Evolutionary conservation across 2,888 invertebrate species (phyloP).

Genomic region (Eupithecia pulchellata): DNA sequence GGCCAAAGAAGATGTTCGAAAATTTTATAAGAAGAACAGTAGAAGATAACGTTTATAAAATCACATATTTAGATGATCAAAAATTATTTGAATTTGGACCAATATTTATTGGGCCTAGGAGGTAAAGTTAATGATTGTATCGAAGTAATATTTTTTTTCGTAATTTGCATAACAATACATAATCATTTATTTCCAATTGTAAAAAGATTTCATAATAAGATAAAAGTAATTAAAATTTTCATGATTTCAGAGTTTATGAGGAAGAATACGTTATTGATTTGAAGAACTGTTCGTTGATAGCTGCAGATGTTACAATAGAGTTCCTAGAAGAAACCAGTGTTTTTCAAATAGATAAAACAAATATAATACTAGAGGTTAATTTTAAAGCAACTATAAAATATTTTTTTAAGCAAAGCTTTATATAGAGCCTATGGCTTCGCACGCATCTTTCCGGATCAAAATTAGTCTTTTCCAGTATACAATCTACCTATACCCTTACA

Average conservation of each 20-base stretch:
- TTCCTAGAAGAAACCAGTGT: slow-evolving; percentile 71
- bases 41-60: slow-evolving; percentile 72
- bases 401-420: slow-evolving; percentile 16
- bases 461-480: neutral
- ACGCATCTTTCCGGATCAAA: neutral
- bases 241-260: slow-evolving; percentile 72
- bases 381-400: neutral
- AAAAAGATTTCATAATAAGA: no score
- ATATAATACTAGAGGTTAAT: slow-evolving; percentile 63
- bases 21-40: slow-evolving; percentile 72
- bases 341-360: slow-evolving; percentile 76
- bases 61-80: slow-evolving; percentile 73
- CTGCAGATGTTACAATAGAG: slow-evolving; percentile 76
- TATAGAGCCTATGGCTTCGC: neutral
- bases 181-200: no score
- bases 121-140: slow-evolving; percentile 50
- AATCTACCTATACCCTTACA: neutral
- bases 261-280: slow-evolving; percentile 79
- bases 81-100: slow-evolving; percentile 79
- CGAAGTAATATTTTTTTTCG: no score
- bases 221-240: no score
- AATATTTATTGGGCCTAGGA: slow-evolving; percentile 70
- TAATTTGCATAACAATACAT: no score
- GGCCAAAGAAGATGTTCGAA: slow-evolving; percentile 80
- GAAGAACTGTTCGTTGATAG: slow-evolving; percentile 82